Percentiles rank a stretch among this genome's conserved stretches.
phyloP scores from a whole-genome alignment of 2,797 vertebrate genomes.

The Manis pentadactyla region DNA sequence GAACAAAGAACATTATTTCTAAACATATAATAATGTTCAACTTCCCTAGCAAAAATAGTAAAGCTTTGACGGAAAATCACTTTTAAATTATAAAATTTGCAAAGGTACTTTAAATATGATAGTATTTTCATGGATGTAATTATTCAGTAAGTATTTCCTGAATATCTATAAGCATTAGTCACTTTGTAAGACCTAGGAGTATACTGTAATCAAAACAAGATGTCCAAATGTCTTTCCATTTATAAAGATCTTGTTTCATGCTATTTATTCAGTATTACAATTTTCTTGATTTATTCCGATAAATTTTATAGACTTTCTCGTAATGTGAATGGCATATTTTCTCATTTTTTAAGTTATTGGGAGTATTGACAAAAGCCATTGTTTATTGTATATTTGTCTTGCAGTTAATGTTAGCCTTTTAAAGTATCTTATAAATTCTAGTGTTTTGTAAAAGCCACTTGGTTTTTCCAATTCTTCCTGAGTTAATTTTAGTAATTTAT shows the following conservation, averaged over 20 bases:
- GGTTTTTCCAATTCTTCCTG: neutral
- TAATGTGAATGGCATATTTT: neutral
- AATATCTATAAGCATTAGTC: neutral
- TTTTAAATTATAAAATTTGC: conserved; percentile 4
- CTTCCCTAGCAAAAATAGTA: neutral
- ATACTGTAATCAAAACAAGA: neutral
- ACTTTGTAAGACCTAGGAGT: neutral
- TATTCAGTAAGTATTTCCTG: neutral
- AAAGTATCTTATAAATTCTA: neutral
- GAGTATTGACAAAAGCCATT: neutral
- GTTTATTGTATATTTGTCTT: neutral
- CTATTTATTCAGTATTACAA: neutral
- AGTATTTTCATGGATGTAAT: neutral
- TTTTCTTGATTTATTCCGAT: neutral
- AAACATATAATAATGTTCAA: neutral
- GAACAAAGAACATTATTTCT: neutral
- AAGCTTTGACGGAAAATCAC: neutral
- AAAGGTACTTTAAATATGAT: neutral
- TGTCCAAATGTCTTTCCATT: neutral
- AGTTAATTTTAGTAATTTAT: neutral
- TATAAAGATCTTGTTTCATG: neutral
- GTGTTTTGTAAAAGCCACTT: neutral
- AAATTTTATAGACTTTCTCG: neutral
- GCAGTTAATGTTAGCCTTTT: neutral
- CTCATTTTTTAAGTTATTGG: neutral